Base-by-base conservation (phyloP, 2,113 vertebrate species). In the Ahaetulla prasina region DNA sequence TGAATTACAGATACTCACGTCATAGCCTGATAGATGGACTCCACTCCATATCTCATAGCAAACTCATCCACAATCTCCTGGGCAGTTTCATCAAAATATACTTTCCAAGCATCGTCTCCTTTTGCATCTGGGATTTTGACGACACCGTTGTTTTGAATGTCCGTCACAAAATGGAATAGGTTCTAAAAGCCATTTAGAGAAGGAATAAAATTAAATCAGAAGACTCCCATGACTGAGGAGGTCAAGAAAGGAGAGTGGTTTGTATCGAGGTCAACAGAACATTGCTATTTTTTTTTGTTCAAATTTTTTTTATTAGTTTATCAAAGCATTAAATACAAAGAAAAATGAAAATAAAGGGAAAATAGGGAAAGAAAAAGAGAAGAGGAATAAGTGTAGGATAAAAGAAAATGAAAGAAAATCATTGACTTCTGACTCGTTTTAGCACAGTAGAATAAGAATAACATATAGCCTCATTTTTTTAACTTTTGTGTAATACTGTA, bases 11-110 rank as follows among this genome's bases (percentile, higher is more conserved):
- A 54, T 52, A 96, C 99, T 97, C 97, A 99, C 99, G 99, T 99
- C 99, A 99, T 99, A 95, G 99, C 99, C 97, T 99, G 99, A 95
- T 99, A 99, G 97, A 99, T 99, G 97, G 99, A 99, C 97, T 99
- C 99, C 8, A 99, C 99, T 1, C 99, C 99, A 0, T 99, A 99
- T 95, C 99, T 98, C 99, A 99, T 99, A 60, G 99, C 99, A 85
- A 99, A 99, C 97, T 99, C 99, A 0, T 99, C 99, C 85, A 99
- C 99, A 0, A 99, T 99, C 97, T 99, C 99, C 97, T 99, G 99
- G 0, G 99, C 99, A 0, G 99, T 99, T 96, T 99, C 99, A 10
- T 99, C 99, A 2, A 99, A 99, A 95, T 99, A 99, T 3, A 99
- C 99, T 94, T 99, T 99, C 99, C 99, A 99, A 1, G 99, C 99